These are phyloP conservation scores for Drosophila oshimai DNA, from an alignment of 1,140 invertebrate genomes.

Conservation along the genomic window DNA sequence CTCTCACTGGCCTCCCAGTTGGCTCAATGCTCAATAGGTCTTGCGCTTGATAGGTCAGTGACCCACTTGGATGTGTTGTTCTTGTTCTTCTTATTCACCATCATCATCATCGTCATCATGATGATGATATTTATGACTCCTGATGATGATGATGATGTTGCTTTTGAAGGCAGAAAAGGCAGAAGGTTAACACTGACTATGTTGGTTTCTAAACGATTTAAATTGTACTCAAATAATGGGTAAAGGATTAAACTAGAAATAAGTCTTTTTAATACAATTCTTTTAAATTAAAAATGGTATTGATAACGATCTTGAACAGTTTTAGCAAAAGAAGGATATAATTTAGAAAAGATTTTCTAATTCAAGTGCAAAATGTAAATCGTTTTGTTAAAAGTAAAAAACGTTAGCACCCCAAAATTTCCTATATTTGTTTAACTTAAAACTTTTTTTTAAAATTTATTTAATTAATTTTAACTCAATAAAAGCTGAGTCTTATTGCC, in stretches of 20 bases:
- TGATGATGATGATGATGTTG: conserved; percentile 42
- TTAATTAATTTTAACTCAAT: no score
- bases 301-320: no score
- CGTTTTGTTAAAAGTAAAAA: no score
- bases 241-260: neutral
- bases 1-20: conserved; percentile 23
- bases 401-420: no score
- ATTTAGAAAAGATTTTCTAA: no score
- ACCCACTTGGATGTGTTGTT: conserved; percentile 62
- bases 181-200: conserved; percentile 13
- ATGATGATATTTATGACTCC: neutral
- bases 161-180: conserved; percentile 16
- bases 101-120: conserved; percentile 11
- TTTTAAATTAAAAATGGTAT: no score
- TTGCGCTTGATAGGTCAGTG: conserved; percentile 79
- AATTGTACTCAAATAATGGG: neutral
- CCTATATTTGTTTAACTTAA: no score
- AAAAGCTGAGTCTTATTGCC: no score
- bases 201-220: neutral
- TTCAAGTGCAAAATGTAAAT: no score
- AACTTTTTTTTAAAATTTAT: no score
- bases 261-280: no score
- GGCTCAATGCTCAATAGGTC: conserved; percentile 67
- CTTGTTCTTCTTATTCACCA: conserved; percentile 9
- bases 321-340: no score